Percentiles rank a stretch among this genome's conserved stretches.
These are phyloP conservation scores for Drosophila mayri DNA, from an alignment of 1,140 invertebrate genomes.

Conservation along the genomic window DNA sequence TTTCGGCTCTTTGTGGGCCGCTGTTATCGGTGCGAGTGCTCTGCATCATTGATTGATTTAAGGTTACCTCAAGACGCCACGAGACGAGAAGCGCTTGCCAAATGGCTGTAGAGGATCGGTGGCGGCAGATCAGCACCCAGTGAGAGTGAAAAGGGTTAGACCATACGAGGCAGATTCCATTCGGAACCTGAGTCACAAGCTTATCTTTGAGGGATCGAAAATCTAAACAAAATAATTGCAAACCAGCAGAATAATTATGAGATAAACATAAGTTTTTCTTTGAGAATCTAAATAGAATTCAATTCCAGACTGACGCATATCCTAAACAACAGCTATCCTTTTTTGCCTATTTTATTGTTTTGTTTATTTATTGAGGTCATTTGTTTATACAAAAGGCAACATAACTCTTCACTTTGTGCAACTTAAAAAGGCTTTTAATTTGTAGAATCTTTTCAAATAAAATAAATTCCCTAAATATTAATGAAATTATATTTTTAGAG, in stretches of 20 bases:
- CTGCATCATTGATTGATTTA: constrained; percentile 79
- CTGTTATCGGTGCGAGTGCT: constrained; percentile 59
- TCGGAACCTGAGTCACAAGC: neutral
- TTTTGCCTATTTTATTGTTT: neutral
- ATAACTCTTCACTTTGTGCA: neutral
- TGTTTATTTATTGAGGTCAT: neutral
- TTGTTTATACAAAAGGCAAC: neutral
- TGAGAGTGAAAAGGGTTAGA: constrained; percentile 9
- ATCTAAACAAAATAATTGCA: constrained; percentile 8
- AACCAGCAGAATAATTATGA: neutral
- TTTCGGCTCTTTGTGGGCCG: constrained; percentile 24
- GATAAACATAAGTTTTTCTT: neutral
- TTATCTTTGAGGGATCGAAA: neutral
- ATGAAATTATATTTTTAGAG: neutral
- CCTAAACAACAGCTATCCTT: neutral
- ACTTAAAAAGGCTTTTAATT: neutral
- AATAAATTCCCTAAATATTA: too few species aligned
- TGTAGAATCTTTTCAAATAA: too few species aligned
- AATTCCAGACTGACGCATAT: neutral
- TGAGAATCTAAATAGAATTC: neutral
- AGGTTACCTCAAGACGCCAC: constrained; percentile 74
- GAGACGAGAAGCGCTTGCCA: constrained; percentile 56
- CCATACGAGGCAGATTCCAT: neutral
- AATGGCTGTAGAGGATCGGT: constrained; percentile 24
- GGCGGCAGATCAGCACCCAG: constrained; percentile 11